phyloP scores from a whole-genome alignment of 1,140 invertebrate genomes.

The Halictus rubicundus region DNA sequence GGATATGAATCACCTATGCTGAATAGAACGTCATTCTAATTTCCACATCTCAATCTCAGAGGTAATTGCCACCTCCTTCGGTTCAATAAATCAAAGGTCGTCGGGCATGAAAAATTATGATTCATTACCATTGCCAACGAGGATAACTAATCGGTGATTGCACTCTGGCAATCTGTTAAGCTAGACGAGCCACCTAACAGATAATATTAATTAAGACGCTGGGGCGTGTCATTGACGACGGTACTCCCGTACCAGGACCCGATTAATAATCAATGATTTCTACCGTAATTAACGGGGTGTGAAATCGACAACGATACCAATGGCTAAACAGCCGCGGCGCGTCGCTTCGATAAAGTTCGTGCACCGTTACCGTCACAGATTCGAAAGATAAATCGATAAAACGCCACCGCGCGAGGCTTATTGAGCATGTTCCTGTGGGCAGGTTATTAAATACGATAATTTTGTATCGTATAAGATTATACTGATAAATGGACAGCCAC shows the following conservation, averaged over 20 bases:
- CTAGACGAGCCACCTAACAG: neutral
- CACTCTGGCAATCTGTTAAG: slow-evolving; percentile 4
- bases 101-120: neutral
- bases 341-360: slow-evolving; percentile 5
- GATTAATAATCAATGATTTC: slow-evolving; percentile 35
- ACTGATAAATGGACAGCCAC: slow-evolving; percentile 23
- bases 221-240: neutral
- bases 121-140: neutral
- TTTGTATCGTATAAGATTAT: slow-evolving; percentile 14
- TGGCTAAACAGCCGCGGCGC: neutral
- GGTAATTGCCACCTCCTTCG: neutral
- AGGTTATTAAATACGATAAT: slow-evolving; percentile 26
- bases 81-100: neutral
- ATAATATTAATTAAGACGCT: slow-evolving; percentile 23
- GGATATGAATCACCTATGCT: neutral
- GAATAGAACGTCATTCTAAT: neutral
- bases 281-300: slow-evolving; percentile 10
- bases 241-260: neutral
- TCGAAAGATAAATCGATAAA: slow-evolving; percentile 11
- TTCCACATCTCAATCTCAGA: neutral
- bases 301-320: slow-evolving; percentile 11
- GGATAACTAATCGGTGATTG: neutral
- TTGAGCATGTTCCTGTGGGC: neutral
- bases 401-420: neutral
- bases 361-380: neutral